Evolutionary conservation across 2,113 vertebrate genomes (phyloP), one percentile per base, ranked within the genome.

Genomic region (Ptychochromis oligacanthus): DNA sequence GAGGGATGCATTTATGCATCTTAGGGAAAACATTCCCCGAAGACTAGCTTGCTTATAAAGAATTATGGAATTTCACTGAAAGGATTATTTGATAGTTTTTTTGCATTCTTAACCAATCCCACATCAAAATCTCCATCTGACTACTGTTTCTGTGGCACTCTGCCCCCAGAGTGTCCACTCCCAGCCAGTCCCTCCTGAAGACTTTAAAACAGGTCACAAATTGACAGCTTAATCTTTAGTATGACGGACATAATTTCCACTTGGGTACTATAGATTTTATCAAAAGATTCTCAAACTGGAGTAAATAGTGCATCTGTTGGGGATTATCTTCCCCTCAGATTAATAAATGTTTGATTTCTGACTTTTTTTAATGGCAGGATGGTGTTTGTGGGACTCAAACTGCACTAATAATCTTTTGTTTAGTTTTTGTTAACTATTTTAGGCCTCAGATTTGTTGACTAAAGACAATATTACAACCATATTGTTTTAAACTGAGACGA

Each of bases 1-100:
- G 52, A 56, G 20, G 5, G 55, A 84, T 77, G 55, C 28, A 80
- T 77, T 80, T 77, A 75, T 55, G 52, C 31, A 76, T 31, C 26
- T 72, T 31, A 52, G 43, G 31, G 20, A 60, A 72, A 72, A 34
- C 38, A 20, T 24, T 67, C 36, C 43, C n/a, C 31, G 18, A 75
- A 38, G 38, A 40, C 31, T 56, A 15, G 28, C 43, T 22, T 52
- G 67, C 46, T 54, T 72, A 72, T 72, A 72, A 72, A 54, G 46
- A 34, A 54, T 72, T 72, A 46, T 34, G 67, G 67, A 28, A 34
- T 72, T 72, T 72, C 26, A 14, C 67, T 34, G 26, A 52, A 24
- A 49, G 24, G 24, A 72, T 54, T 54, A 54, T 54, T 72, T 72
- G 67, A 72, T 72, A 8, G 26, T 54, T 28, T 52, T 72, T 31